These are phyloP conservation scores for Nasonia oneida DNA, from an alignment of 2,888 invertebrate species.

Conservation along the genomic window DNA sequence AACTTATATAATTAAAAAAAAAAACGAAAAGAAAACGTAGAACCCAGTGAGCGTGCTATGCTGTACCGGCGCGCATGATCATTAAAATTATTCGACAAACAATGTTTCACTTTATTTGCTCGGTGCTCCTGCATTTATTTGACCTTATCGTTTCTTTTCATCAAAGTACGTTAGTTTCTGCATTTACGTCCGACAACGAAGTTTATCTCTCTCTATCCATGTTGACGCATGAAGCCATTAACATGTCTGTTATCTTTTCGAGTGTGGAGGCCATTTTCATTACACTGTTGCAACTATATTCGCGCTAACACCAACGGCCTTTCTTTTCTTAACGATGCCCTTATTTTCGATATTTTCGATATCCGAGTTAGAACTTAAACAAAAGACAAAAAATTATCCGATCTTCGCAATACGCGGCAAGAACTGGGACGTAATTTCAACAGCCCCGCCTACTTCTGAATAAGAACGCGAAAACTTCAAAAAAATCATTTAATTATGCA, in stretches of 20 bases:
- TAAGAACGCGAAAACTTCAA: neutral
- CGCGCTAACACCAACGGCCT: too few species aligned
- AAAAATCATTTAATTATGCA: neutral
- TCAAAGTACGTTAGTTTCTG: neutral
- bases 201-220: neutral
- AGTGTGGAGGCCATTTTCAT: neutral
- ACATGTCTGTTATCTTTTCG: neutral
- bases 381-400: neutral
- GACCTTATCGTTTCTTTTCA: neutral
- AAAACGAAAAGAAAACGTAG: neutral
- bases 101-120: neutral
- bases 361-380: neutral
- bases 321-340: too few species aligned
- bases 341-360: neutral
- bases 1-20: neutral
- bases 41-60: too few species aligned
- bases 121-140: neutral
- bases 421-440: neutral
- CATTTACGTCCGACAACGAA: neutral
- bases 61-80: neutral
- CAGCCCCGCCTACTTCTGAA: neutral
- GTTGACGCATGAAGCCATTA: conserved; percentile 12
- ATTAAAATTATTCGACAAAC: neutral
- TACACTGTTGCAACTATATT: neutral
- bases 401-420: too few species aligned